Base-by-base conservation (phyloP, 2,113 vertebrate species). In the Entelurus aequoreus region DNA sequence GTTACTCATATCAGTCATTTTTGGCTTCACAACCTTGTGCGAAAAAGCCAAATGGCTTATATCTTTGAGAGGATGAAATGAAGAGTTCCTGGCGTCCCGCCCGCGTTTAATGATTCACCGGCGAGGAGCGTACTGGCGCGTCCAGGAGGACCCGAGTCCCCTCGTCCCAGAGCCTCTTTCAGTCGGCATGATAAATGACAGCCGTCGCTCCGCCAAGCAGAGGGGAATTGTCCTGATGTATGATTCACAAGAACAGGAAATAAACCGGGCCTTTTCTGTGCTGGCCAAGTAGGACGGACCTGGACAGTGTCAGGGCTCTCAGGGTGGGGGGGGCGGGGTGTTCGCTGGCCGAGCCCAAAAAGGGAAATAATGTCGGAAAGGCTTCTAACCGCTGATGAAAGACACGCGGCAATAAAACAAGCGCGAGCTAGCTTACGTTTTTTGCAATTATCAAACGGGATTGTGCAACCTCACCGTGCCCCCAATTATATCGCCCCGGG, bases 201-300 rank as follows among this genome's bases (percentile, higher is more conserved):
- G 93, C 93, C 95, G 94, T 98, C 97, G 98, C 96, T 99, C 94
- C 89, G 91, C 94, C 92, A 94, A 81, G 94, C 93, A 92, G 95
- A 94, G 93, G 91, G 93, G 93, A 94, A 92, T 92, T 91, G 91
- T 92, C 85, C 92, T 97, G 96, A 98, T 98, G 89, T 92, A 99
- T 96, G 92, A 94, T 93, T 93, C 92, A 90, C 92, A 93, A 94
- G 93, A 94, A 94, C 93, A 98, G 97, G 96, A 99, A 98, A 98
- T 97, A 94, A 95, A 94, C 90, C 91, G 91, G 85, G 86, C 85
- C 78, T 90, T 89, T 91, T 87, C 82, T 79, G 81, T 67, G 79
- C 81, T 86, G 81, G 89, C 90, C 92, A 91, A 91, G 90, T 93
- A 93, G 91, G 92, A 90, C 91, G 93, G 94, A 94, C 92, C 94